A percentile compares a stretch with the other conserved stretches of the same genome.
These are phyloP conservation scores for Drosophila diplacantha DNA, from an alignment of 2,888 invertebrate genomes.

Conservation along the genomic window DNA sequence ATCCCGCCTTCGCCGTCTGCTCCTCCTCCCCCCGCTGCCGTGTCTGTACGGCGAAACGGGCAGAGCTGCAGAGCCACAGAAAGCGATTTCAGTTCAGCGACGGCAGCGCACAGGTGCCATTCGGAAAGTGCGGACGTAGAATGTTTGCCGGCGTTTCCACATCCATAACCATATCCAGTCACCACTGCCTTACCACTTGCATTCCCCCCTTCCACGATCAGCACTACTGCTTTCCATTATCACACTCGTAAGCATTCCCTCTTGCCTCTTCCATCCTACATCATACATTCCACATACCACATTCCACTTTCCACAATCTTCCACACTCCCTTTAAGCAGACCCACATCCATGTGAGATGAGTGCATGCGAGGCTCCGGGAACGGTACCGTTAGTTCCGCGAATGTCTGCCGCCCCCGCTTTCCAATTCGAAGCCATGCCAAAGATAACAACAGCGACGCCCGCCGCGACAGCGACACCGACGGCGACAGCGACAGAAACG, in stretches of 20 bases:
- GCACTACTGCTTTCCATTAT: neutral
- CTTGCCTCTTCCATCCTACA: too few relatives aligned
- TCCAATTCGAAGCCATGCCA: conserved; percentile 54
- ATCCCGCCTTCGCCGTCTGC: neutral
- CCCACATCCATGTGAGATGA: conserved; percentile 29
- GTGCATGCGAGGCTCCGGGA: conserved; percentile 39
- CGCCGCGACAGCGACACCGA: conserved; percentile 30
- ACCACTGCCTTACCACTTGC: neutral
- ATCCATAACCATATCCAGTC: conserved; percentile 3
- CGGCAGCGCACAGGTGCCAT: conserved; percentile 71
- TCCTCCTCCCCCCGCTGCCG: neutral
- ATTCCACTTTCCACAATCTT: neutral
- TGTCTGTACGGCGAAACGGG: conserved; percentile 11
- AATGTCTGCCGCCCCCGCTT: conserved; percentile 32
- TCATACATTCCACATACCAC: neutral
- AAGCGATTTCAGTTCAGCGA: conserved; percentile 58
- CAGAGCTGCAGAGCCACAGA: conserved; percentile 38
- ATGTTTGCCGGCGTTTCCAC: conserved; percentile 28
- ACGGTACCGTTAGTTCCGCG: conserved; percentile 50
- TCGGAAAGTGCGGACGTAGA: conserved; percentile 67
- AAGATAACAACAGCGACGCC: conserved; percentile 61
- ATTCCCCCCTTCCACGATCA: neutral
- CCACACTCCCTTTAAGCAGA: neutral
- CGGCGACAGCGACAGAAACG: conserved; percentile 34
- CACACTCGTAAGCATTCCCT: neutral